Base-by-base conservation (phyloP, 2,888 invertebrate species). In the Campopleginae sp. region DNA sequence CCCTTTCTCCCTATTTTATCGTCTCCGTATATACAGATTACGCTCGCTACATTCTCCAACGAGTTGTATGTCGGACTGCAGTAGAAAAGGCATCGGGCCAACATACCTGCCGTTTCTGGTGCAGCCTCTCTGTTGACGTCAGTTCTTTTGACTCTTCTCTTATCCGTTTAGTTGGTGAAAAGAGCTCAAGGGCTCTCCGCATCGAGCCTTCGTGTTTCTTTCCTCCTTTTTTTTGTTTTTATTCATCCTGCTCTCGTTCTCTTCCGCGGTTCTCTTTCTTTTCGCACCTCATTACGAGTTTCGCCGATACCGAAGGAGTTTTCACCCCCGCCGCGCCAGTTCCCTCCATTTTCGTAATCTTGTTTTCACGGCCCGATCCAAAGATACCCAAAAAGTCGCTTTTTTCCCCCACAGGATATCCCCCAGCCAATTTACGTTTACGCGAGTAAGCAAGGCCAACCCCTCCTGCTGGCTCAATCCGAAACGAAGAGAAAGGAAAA, bases 221-320 rank as follows among this genome's bases (percentile, higher is more conserved):
- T 17, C 7, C 6, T 68, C 75, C 44, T 68, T 51, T 46, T 44
- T 31, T 23, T 51, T 51, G 48, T 33, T 19, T 61, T 33, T 61
- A 6, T 58, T 14, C 38, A 4, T 42, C 42, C 48, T 31, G n/a
- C 38, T 51, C 66, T n/a, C 38, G 8, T 46, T 42, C 31, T 54
- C 19, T 44, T 38, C 12, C 23, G 54, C 23, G 54, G 58, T 33
- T 27, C 19, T 38, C 42, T 38, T 80, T 54, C 31, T 61, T 79
- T 71, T 79, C 82, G 65, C 82, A 85, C 79, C 79, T 85, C 76
- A 82, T 85, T 85, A 71, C 79, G 81, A 84, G 84, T 81, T 85
- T 78, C 78, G 27, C 72, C 79, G 76, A 82, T 76, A 80, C 58
- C 71, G 27, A 17, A 65, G 51, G 72, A 76, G 38, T 66, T 71